Conservation (phyloP, 2,113 vertebrate species). For the Microtus montanus region DNA sequence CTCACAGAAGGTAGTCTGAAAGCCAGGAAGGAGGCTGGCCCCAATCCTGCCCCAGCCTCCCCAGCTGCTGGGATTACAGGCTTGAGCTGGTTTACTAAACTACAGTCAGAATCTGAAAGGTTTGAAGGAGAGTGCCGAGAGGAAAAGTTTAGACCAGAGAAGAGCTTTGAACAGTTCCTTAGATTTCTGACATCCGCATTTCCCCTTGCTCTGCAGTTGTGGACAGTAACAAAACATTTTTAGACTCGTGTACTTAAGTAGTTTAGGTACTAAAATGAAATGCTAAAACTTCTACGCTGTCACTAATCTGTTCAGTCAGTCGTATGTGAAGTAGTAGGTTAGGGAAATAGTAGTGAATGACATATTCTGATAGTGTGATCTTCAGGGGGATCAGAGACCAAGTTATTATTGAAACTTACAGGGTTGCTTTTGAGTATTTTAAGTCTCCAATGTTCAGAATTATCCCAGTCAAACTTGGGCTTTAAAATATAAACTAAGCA, state of each 20-base stretch:
- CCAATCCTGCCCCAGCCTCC: background rate
- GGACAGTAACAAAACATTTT: constrained; percentile 3
- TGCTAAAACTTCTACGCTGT: background rate
- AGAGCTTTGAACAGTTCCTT: background rate
- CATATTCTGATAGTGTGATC: background rate
- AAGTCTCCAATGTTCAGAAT: background rate
- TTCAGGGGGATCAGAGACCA: background rate
- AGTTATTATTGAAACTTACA: background rate
- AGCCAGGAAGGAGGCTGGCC: background rate
- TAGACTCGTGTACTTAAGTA: background rate
- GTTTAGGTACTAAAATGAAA: constrained; percentile 11
- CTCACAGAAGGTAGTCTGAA: background rate
- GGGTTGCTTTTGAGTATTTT: background rate
- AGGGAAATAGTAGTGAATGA: background rate
- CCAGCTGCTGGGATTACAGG: background rate
- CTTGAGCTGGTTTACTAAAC: no score
- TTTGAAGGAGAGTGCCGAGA: background rate
- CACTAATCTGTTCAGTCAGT: background rate
- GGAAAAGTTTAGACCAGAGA: background rate
- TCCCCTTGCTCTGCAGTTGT: background rate
- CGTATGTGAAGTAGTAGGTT: constrained; percentile 18
- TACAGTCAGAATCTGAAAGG: background rate
- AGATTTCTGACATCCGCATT: constrained; percentile 1
- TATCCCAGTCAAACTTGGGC: background rate
- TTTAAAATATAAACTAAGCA: constrained; percentile 30